These are phyloP conservation scores for Nesoenas mayeri DNA, from an alignment of 2,113 vertebrate species.

Conservation along the genomic window DNA sequence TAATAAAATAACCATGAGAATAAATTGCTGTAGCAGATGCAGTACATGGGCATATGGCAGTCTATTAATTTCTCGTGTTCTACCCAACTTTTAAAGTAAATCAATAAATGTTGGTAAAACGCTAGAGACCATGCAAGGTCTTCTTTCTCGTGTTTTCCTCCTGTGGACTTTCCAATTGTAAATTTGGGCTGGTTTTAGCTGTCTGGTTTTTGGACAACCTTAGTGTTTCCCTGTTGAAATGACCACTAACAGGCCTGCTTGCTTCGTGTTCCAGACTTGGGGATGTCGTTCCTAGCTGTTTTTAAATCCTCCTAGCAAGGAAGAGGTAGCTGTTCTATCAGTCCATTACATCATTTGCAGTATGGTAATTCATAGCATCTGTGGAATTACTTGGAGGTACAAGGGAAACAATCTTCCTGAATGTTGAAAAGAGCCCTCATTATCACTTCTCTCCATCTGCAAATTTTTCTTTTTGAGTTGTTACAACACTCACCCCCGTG, in stretches of 20 bases:
- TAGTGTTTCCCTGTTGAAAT: not conserved
- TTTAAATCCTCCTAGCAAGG: not conserved
- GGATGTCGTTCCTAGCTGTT: not conserved
- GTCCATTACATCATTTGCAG: not conserved
- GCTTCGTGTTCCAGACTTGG: not conserved
- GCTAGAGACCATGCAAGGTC: not conserved
- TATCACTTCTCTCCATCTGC: not conserved
- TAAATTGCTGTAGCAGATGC: conserved; percentile 25
- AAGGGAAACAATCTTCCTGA: not conserved
- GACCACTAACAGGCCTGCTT: not conserved
- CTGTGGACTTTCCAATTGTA: not conserved
- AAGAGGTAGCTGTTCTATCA: not conserved
- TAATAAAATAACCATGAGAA: conserved; percentile 5
- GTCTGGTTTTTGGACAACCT: not conserved
- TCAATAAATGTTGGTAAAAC: conserved; percentile 6
- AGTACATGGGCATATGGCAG: not conserved
- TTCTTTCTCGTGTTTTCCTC: not conserved
- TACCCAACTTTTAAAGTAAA: conserved; percentile 4
- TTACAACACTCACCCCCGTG: not conserved
- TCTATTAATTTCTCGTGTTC: not conserved
- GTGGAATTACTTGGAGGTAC: not conserved
- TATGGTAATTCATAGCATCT: not conserved
- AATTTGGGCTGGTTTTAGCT: not conserved
- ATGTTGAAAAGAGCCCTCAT: not conserved
- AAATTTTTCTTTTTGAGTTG: not conserved